Base-by-base conservation (phyloP, 2,113 vertebrate species). In the Odobenus rosmarus region DNA sequence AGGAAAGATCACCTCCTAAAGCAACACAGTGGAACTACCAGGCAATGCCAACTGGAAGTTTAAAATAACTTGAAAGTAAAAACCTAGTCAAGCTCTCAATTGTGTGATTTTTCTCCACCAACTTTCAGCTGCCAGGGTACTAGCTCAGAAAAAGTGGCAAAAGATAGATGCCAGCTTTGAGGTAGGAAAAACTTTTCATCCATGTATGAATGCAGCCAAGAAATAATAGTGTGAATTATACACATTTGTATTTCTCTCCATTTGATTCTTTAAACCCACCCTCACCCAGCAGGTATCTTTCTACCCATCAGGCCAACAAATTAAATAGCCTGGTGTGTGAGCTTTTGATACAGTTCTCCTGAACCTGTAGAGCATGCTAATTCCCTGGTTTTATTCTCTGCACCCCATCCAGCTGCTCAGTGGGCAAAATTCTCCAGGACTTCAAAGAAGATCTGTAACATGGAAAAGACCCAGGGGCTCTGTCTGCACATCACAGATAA, bases 201-300 rank as follows among this genome's bases (percentile, higher is more conserved):
- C 19, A 4, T 10, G 1, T 96, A 18, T 94, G 51, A 96, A n/a
- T 16, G 0, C 1, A 82, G 95, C 77, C 95, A 96, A 96, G 74
- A 97, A 88, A 82, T 71, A 77, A 90, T 39, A 93, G 80, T 92
- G 84, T 90, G 64, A 95, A 92, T 93, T 96, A 85, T 21, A 95
- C 23, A 96, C 57, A 26, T 96, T 96, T 93, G 49, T 96, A 87
- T 90, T 97, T 93, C 69, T 97, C 81, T 90, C 83, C n/a, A 19
- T 59, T 71, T 77, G 84, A 97, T 90, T 93, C 88, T 96, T 96
- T 92, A 97, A 97, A 77, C 84, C 96, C 92, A 95, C 90, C 92
- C 76, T 88, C 1, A 59, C 98, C 67, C 64, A 59, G 96, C 90
- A 87, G 96, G 96, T 90, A 61, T 79, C 39, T 95, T 96, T 96